A percentile compares a stretch with the other conserved stretches of the same genome.
phyloP scores from a whole-genome alignment of 2,888 invertebrate species.

The Brachycybe producta region DNA sequence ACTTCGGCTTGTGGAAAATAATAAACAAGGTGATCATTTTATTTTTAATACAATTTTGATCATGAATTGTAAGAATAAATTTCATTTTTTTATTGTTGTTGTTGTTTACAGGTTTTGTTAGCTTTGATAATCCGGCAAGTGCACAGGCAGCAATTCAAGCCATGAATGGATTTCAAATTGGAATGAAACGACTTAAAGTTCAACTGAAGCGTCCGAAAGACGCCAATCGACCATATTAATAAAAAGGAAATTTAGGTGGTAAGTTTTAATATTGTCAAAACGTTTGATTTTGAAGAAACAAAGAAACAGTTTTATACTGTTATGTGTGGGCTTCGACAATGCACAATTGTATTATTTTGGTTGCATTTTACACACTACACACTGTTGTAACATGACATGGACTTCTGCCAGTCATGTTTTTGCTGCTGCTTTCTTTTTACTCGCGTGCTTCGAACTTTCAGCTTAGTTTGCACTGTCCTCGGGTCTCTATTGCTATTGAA shows the following conservation, averaged over 20 bases:
- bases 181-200: slow-evolving; percentile 99
- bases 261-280: slow-evolving; percentile 1
- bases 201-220: slow-evolving; percentile 98
- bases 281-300: neutral
- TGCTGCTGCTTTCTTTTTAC: no score
- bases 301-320: no score
- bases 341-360: no score
- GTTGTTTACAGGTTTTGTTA: slow-evolving; percentile 74
- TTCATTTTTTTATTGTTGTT: neutral
- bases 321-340: no score
- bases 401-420: no score
- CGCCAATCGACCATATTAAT: slow-evolving; percentile 86
- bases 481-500: no score
- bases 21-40: slow-evolving; percentile 1
- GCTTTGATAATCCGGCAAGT: slow-evolving; percentile 96
- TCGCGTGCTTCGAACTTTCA: no score
- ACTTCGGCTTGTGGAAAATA: slow-evolving; percentile 1
- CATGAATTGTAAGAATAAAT: neutral
- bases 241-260: neutral
- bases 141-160: slow-evolving; percentile 98
- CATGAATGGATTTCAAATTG: slow-evolving; percentile 99
- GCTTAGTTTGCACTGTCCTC: no score
- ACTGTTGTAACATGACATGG: no score
- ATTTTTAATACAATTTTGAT: no score
- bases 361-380: no score